phyloP scores from a whole-genome alignment of 1,140 invertebrate genomes.

The Nymphalis io region DNA sequence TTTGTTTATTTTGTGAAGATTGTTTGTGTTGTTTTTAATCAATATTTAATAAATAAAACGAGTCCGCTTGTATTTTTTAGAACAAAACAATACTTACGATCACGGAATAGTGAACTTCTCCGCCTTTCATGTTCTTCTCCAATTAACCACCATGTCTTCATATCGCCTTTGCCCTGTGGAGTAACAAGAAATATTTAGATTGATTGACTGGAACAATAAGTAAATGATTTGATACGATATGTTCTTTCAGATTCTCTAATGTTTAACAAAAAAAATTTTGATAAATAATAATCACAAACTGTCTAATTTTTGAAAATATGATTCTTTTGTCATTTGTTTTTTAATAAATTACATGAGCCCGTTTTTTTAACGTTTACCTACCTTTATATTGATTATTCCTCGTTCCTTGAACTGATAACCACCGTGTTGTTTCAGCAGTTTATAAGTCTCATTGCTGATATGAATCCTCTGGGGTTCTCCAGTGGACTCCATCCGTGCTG shows the following conservation, averaged over 20 bases:
- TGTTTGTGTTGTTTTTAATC: background rate
- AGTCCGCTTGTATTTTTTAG: background rate
- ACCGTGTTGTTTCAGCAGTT: conserved; percentile 84
- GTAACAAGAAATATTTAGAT: background rate
- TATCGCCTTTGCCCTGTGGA: conserved; percentile 86
- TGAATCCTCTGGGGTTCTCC: conserved; percentile 88
- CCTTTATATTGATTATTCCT: conserved; percentile 87
- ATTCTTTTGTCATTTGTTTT: background rate
- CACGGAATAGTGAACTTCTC: conserved; percentile 51
- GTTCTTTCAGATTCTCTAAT: too few species aligned
- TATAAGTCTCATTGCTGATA: conserved; percentile 85
- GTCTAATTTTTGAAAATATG: too few species aligned
- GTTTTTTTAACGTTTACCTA: conserved; percentile 44
- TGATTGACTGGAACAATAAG: too few species aligned
- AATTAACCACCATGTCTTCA: conserved; percentile 88
- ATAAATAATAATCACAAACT: too few species aligned
- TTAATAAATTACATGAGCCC: background rate
- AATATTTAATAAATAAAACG: background rate
- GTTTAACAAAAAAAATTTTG: too few species aligned
- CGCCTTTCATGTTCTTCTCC: conserved; percentile 82
- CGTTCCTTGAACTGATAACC: conserved; percentile 86
- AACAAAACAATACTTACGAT: conserved; percentile 48
- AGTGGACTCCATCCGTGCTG: conserved; percentile 86
- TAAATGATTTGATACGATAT: too few species aligned
- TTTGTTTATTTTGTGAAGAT: background rate